Evolutionary conservation across 2,113 vertebrate genomes (phyloP), one percentile per base, ranked within the genome.

Genomic region (Aptenodytes patagonicus): DNA sequence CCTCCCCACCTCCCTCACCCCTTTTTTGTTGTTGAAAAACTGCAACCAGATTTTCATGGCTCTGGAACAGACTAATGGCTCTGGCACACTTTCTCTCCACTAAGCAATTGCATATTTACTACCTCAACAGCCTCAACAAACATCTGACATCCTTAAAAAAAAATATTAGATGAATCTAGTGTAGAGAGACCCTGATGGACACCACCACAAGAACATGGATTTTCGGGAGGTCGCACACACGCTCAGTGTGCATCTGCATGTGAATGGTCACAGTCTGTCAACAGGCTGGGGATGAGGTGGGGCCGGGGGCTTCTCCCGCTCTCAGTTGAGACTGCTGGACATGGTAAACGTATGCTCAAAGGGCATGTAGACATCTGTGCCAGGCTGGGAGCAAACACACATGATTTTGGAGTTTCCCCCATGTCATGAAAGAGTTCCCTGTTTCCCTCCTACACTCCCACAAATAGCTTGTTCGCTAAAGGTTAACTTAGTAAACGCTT

Each of bases 191-290:
- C 17, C n/a, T 55, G 49, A 62, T 7, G n/a, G 81, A 71, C 49
- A 73, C 16, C 15, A 34, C 4, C 36, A 80, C 20, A 66, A 79
- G 42, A 89, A 47, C 0, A 0, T 25, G 42, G 65, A 71, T 32
- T 49, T 85, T 18, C 0, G 0, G 36, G 51, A 84, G n/a, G 16
- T 2, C 3, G 4, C 18, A 58, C 34, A 80, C 17, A 26, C 1
- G 5, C 46, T 26, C 2, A 22, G 29, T 0, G 0, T 0, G 1
- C 31, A 54, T 36, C 38, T 77, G 40, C 20, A 3, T 4, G 12
- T 55, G n/a, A 47, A 49, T 7, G 29, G 61, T 29, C 29, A 49
- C 28, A 44, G 62, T 28, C 20, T 4, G 12, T n/a, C 60, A 32
- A 42, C 1, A 13, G 58, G 40, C 38, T 71, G 36, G 28, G 4